Evolutionary conservation across 2,797 vertebrate genomes (phyloP).

Genomic region (Meriones psammophilus): DNA sequence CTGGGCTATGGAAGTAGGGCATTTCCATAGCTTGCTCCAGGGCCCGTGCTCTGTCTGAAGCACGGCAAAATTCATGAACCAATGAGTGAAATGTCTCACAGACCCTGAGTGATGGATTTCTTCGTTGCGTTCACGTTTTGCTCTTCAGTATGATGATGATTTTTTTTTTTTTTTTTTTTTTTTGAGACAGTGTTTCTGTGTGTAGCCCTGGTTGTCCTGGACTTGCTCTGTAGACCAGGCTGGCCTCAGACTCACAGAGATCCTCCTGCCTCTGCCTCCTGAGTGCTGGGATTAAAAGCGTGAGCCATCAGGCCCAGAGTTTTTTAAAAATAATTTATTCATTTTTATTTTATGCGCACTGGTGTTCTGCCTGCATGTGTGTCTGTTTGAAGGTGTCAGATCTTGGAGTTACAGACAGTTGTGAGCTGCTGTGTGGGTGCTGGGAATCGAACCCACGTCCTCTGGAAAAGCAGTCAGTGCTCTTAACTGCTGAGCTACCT

Average conservation of each 20-base stretch:
- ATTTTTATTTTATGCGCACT: too few relatives aligned
- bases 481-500: too few relatives aligned
- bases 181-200: neutral
- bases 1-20: too few relatives aligned
- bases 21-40: accelerated
- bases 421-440: too few relatives aligned
- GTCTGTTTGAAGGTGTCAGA: too few relatives aligned
- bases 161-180: neutral
- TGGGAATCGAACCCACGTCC: too few relatives aligned
- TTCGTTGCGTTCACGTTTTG: neutral
- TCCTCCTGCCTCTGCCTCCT: neutral
- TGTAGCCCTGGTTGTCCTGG: neutral
- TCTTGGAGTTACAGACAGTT: too few relatives aligned
- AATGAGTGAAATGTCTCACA: neutral
- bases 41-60: neutral
- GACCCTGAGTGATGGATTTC: neutral
- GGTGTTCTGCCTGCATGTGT: too few relatives aligned
- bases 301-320: neutral
- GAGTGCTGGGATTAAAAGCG: neutral
- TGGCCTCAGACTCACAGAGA: neutral
- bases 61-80: neutral
- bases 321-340: too few relatives aligned
- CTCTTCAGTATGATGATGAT: neutral
- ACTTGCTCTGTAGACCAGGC: neutral
- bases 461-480: too few relatives aligned